Base-by-base conservation (phyloP, 2,888 invertebrate species). In the Tetanocera ferruginea region DNA sequence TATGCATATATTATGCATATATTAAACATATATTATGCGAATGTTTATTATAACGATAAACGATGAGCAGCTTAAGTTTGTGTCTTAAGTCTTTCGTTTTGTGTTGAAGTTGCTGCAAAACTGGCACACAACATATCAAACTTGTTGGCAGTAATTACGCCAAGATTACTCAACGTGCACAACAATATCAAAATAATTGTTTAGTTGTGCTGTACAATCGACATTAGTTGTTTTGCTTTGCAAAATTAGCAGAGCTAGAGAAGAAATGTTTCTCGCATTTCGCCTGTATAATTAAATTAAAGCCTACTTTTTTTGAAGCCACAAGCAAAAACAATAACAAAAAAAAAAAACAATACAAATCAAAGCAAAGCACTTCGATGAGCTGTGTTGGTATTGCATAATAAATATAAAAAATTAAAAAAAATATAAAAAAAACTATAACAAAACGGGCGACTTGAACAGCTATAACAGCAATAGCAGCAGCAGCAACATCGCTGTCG, bases 311-410 rank as follows among this genome's bases (percentile, higher is more conserved):
- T 60, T 23, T 23, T 23, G 9, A 11, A 60, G 28, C 60, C 25
- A 60, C 9, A 60, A 60, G 23, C 43, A 67, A 34, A 19, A 23
- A 19, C 31, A 31, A 67, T 23, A 67, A 23, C 5, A 23, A 34
- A 31, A 23, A 19, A 23, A 34, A 31, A 37, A 34, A 28, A 34
- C 17, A 43, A 8, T 6, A 37, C 37, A 37, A 37, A 37, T 11
- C 23, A 67, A 37, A 67, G 25, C 25, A 60, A 60, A 60, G 25
- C 25, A 60, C 60, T 60, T 19, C 23, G 67, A 43, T 34, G 23
- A 67, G 67, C 37, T 43, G 34, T 60, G 28, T 8, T 23, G 9
- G 67, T 3, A 19, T 67, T 67, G 37, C 67, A 67, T 67, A 67
- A 67, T 60, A 60, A 60, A 60, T 28, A 28, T 28, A 60, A 57